These are phyloP conservation scores for Drosophila peninsularis DNA, from an alignment of 2,888 invertebrate species.

Conservation along the genomic window DNA sequence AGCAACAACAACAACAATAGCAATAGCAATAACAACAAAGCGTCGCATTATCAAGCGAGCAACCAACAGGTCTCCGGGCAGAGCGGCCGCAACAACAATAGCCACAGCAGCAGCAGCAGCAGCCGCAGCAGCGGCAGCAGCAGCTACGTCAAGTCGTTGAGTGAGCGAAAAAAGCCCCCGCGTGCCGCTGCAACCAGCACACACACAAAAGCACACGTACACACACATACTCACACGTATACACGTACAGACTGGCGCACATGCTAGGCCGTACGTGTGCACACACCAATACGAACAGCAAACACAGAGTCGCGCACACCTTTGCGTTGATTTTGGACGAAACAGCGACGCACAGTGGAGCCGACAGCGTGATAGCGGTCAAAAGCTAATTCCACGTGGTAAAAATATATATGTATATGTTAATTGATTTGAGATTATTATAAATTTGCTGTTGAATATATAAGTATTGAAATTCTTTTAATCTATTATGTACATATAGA, in stretches of 20 bases:
- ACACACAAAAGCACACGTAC: constrained; percentile 4
- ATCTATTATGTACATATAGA: too few relatives aligned
- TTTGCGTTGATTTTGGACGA: constrained; percentile 80
- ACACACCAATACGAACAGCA: constrained; percentile 40
- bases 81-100: constrained; percentile 53
- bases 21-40: constrained; percentile 57
- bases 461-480: background rate
- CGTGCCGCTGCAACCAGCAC: constrained; percentile 74
- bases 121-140: constrained; percentile 45
- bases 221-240: constrained; percentile 1
- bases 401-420: background rate
- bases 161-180: constrained; percentile 72
- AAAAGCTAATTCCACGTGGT: constrained; percentile 46
- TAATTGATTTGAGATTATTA: background rate
- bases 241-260: constrained; percentile 9
- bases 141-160: constrained; percentile 45
- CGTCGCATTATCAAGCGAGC: constrained; percentile 78
- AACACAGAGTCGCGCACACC: constrained; percentile 75
- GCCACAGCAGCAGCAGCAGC: constrained; percentile 42
- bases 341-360: constrained; percentile 57
- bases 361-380: background rate
- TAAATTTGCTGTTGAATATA: background rate
- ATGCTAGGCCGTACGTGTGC: constrained; percentile 20
- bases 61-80: constrained; percentile 74
- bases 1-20: constrained; percentile 39